Evolutionary conservation across 2,797 vertebrate genomes (phyloP).

Genomic region (Tarsius wallacei): DNA sequence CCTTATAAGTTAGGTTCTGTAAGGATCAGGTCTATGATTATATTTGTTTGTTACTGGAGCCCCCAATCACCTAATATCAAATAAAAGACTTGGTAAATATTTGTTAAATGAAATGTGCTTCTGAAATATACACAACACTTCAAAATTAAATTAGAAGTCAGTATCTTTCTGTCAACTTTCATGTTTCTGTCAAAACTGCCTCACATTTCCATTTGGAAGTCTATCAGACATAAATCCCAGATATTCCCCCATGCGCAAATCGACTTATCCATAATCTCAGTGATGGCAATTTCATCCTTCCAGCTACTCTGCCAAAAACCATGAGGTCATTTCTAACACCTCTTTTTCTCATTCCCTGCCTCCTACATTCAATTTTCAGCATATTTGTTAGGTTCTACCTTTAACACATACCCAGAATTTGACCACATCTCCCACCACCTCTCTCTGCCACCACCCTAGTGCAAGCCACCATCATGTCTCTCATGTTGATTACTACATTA

Average conservation of each 20-base stretch:
- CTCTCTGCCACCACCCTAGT: neutral
- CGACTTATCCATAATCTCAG: neutral
- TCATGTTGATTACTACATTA: neutral
- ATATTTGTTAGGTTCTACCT: neutral
- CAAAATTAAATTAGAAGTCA: neutral
- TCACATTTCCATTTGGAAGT: neutral
- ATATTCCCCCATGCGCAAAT: neutral
- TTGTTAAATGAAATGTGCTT: neutral
- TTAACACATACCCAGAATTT: neutral
- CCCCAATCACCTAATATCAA: slow-evolving; percentile 4
- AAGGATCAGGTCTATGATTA: neutral
- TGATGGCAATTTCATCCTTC: neutral
- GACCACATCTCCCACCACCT: neutral
- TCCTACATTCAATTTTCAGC: neutral
- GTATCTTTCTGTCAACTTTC: neutral
- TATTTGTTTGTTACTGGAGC: neutral
- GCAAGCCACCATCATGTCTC: neutral
- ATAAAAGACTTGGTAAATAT: neutral
- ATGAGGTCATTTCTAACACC: neutral
- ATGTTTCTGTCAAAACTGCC: neutral
- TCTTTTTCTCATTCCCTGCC: neutral
- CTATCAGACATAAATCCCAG: neutral
- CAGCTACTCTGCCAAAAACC: neutral
- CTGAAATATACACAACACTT: neutral
- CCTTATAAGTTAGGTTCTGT: neutral